Evolutionary conservation across 2,888 invertebrate species (phyloP), one percentile per base, ranked within the genome.

Genomic region (Cheilosia scutellata): DNA sequence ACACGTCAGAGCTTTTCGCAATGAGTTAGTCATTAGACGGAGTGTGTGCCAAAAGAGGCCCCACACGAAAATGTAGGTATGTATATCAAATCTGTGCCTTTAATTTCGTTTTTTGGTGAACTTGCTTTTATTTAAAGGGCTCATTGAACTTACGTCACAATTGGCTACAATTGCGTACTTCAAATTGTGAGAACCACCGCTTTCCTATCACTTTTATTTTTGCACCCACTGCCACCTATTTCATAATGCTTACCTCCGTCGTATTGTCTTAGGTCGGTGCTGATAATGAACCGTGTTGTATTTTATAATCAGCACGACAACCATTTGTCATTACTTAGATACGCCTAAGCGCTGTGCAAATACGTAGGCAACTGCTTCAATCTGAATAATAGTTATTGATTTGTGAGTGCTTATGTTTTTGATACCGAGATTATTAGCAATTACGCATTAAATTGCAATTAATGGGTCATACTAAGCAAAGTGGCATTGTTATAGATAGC

Each of bases 191-290:
- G 20, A 20, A 20, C 20, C 20, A 20, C 20, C 0, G 20, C 20
- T 20, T 20, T 20, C 2, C 0, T 33, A n/a, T 42, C 2, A 9
- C 7, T 20, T 9, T 3, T 9, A 7, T 49, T 25, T 25, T 6
- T 0, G 20, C 25, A 49, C 49, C 49, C 49, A 49, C 49, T 49
- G 25, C 25, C 11, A 49, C 4, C 9, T 11, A 49, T 25, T 49
- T 49, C 25, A 25, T 49, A 13, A 49, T 25, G 4, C 25, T 25
- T 25, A 25, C n/a, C 4, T 9, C 7, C 7, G 3, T 25, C 20
- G 11, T 11, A 40, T 60, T 60, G 60, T 60, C 60, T 40, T 27
- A 60, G 60, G 60, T 60, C 40, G 40, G 60, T 27, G 42, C 40
- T 27, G 60, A 60, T 60, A 42, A 25, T 25, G 7, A 58, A 2